Conservation (phyloP, 2,888 invertebrate species). For the Agrenia bidenticulata region DNA sequence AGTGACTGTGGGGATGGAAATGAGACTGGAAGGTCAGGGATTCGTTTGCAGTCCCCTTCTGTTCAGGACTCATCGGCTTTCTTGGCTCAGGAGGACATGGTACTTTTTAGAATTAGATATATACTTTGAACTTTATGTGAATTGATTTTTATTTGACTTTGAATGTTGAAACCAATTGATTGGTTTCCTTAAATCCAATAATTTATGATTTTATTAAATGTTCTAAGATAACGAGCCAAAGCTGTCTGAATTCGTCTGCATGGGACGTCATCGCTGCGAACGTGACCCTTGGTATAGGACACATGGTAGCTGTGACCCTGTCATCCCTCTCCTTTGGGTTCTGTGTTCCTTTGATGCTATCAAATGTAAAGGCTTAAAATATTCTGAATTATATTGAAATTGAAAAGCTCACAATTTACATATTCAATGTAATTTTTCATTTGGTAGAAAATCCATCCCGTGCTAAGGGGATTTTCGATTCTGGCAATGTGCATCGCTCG, state of each 20-base stretch:
- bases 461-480: slow-evolving; percentile 41
- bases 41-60: neutral
- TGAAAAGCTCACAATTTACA: too few relatives aligned
- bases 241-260: slow-evolving; percentile 44
- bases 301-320: slow-evolving; percentile 32
- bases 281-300: slow-evolving; percentile 30
- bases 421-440: neutral
- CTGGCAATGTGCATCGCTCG: slow-evolving; percentile 47
- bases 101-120: too few relatives aligned
- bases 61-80: slow-evolving; percentile 21
- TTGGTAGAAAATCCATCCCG: slow-evolving; percentile 29
- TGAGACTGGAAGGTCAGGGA: neutral
- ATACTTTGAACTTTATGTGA: too few relatives aligned
- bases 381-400: neutral
- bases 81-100: slow-evolving; percentile 48
- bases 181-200: too few relatives aligned
- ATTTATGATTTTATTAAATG: too few relatives aligned
- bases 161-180: too few relatives aligned
- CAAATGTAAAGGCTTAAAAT: neutral
- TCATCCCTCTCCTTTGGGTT: slow-evolving; percentile 33
- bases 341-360: slow-evolving; percentile 28
- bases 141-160: neutral
- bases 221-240: slow-evolving; percentile 42
- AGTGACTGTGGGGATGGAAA: neutral
- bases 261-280: slow-evolving; percentile 49